Evolutionary conservation across 2,113 vertebrate species (phyloP), one percentile per base, ranked within the genome.

Genomic region (Macaca mulatta): DNA sequence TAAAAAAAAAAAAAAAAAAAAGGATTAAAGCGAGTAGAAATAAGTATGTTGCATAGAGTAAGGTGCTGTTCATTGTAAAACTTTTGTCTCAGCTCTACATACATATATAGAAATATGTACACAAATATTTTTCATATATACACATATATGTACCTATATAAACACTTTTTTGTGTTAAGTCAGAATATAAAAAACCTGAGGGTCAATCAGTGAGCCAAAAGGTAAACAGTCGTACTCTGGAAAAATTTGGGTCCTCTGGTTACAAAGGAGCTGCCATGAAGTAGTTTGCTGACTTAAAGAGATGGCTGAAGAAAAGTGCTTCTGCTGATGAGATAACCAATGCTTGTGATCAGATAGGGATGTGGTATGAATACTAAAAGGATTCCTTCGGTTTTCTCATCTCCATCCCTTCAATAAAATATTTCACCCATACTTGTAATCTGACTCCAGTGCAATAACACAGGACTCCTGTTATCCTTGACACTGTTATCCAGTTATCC

Each of bases 81-180:
- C 52, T 90, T 94, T 57, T 92, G 50, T 81, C 43, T 92, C 50
- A 85, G 64, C 12, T 80, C 22, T 89, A 78, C 84, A 78, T 86
- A 18, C 13, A 12, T 23, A 43, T 35, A 84, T 40, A 97, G 72
- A 67, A 89, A 75, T 43, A 55, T 83, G 45, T 22, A 81, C 35
- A 70, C 35, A 38, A 20, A n/a, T 57, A 61, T 23, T 40, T 9
- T 57, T 20, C 25, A 45, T 45, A 5, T 55, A 48, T 38, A 52
- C 10, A 59, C 43, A 84, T 48, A 59, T 50, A 38, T 35, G 32
- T 52, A 35, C 45, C 16, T 43, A 17, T 50, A 57, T 82, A 61
- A 38, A 64, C 30, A 38, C 16, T 64, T 70, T 93, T 69, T 67
- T 96, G 57, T 85, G 38, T 96, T 92, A 70, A 18, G 17, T 88